phyloP scores from a whole-genome alignment of 2,888 invertebrate genomes.

The Lithophane ornitopus region DNA sequence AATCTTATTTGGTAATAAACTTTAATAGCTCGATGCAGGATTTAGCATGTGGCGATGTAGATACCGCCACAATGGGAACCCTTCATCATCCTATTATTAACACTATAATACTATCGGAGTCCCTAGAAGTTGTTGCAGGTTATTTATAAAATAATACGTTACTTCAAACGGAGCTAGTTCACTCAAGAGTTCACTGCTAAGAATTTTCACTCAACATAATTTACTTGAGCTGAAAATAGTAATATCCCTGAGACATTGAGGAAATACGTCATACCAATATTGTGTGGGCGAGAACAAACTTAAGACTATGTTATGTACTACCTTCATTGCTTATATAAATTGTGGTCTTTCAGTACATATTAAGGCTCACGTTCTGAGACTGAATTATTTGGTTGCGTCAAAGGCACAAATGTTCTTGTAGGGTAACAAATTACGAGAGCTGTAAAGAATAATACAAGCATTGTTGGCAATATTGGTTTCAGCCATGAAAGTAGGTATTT shows the following conservation, averaged over 20 bases:
- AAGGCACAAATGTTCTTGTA: conserved; percentile 23
- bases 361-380: conserved; percentile 22
- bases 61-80: no score
- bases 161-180: background rate
- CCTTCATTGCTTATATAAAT: conserved; percentile 23
- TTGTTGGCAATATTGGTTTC: conserved; percentile 25
- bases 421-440: conserved; percentile 17
- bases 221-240: conserved; percentile 5
- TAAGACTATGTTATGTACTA: background rate
- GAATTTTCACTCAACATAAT: conserved; percentile 1
- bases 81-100: no score
- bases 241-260: background rate
- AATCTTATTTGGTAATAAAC: no score
- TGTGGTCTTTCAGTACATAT: conserved; percentile 29
- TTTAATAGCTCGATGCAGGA: no score
- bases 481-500: background rate
- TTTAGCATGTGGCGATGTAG: no score
- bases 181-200: background rate
- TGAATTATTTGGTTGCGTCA: conserved; percentile 38
- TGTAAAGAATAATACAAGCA: conserved; percentile 5
- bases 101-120: background rate
- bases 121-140: conserved; percentile 6
- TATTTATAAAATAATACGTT: background rate
- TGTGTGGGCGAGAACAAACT: conserved; percentile 8
- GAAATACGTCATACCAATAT: conserved; percentile 7